Percentiles rank a stretch among this genome's conserved stretches.
phyloP scores from a whole-genome alignment of 2,888 invertebrate genomes.

The Caenorhabditis sp. region DNA sequence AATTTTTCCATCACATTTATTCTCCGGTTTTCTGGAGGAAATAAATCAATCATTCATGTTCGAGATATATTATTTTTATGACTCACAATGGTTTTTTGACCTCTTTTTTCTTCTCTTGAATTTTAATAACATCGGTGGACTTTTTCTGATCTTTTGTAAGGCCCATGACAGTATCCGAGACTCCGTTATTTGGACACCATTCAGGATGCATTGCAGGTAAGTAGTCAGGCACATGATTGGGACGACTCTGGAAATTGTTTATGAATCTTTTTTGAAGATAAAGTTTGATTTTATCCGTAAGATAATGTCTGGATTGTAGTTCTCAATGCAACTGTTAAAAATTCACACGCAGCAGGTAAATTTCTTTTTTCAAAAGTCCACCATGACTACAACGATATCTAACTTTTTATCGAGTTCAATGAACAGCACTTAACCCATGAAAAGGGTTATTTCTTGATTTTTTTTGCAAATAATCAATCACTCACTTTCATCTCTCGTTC shows the following conservation, averaged over 20 bases:
- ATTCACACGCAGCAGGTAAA: no score
- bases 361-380: background rate
- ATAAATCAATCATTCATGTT: no score
- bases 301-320: no score
- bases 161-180: background rate
- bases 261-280: no score
- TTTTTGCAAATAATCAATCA: background rate
- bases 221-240: conserved; percentile 10
- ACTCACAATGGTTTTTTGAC: conserved; percentile 8
- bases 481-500: conserved; percentile 16
- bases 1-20: background rate
- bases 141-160: conserved; percentile 8
- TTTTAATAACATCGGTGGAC: conserved; percentile 4
- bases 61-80: background rate
- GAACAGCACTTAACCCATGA: no score
- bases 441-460: background rate
- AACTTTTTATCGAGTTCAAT: no score
- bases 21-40: background rate
- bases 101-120: conserved; percentile 18
- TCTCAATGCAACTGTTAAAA: no score
- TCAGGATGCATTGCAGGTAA: conserved; percentile 21
- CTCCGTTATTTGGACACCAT: conserved; percentile 4
- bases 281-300: no score
- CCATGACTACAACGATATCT: no score
- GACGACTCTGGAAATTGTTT: conserved; percentile 15